Percentiles rank a stretch among this genome's conserved stretches.
These are phyloP conservation scores for Empis livida DNA, from an alignment of 2,888 invertebrate genomes.

Conservation along the genomic window DNA sequence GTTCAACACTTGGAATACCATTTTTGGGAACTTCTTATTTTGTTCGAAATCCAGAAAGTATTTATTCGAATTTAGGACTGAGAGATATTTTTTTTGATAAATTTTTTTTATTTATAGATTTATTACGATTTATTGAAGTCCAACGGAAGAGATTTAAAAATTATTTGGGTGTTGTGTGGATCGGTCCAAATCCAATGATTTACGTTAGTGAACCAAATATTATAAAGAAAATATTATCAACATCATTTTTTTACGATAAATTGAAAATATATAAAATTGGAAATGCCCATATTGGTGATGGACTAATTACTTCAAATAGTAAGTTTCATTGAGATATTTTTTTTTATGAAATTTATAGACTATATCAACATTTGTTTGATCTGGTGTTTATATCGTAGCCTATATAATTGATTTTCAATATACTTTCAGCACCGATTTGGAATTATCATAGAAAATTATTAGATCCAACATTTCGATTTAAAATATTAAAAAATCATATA, in stretches of 20 bases:
- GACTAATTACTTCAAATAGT: slow-evolving; percentile 30
- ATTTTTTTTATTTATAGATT: no score
- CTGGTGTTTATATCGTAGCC: neutral
- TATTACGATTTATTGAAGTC: no score
- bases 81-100: no score
- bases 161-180: slow-evolving; percentile 20
- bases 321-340: neutral
- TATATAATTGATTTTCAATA: neutral
- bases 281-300: slow-evolving; percentile 27
- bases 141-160: no score
- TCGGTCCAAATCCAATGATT: slow-evolving; percentile 28
- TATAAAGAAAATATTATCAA: slow-evolving; percentile 27
- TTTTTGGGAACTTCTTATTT: no score
- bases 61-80: no score
- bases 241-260: slow-evolving; percentile 28
- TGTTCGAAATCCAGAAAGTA: no score
- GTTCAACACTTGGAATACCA: no score
- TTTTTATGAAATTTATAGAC: no score
- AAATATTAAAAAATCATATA: neutral
- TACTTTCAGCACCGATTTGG: neutral
- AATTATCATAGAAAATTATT: neutral
- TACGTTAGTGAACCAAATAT: slow-evolving; percentile 29
- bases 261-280: slow-evolving; percentile 28
- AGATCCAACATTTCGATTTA: neutral
- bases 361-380: no score